Base-by-base conservation (phyloP, 1,140 invertebrate species). In the Scylla paramamosain region DNA sequence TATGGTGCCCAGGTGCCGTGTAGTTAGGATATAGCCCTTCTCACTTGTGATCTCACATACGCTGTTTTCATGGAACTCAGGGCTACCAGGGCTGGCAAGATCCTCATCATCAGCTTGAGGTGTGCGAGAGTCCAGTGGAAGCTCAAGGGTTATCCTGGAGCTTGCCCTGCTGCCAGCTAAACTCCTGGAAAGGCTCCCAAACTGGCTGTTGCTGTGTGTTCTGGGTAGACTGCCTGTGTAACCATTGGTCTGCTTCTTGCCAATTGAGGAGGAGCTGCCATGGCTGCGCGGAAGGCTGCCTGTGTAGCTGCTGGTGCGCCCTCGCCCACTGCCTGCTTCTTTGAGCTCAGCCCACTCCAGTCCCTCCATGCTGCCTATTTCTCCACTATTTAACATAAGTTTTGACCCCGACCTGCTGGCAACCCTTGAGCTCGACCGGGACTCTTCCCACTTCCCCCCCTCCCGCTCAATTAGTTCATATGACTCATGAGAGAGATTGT, bases 401-500 rank as follows among this genome's bases (percentile, higher is more conserved):
- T 93, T 91, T 4, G 94, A 96, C 93, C 94, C 95, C 25, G 88
- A 92, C 83, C 96, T 93, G 67, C 94, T 96, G 28, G 92, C 92
- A 83, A 31, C 93, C 45, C 94, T 91, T n/a, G 95, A 95, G 20
- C 94, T 95, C n/a, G 93, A 67, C 28, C 92, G 92, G 20, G 94
- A 95, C 52, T 92, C 94, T 28, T 77, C 84, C 93, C 93, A 94
- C 45, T 94, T 93, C 31, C 86, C 96, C 32, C 87, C 91, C 87
- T 96, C 96, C 39, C 91, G 84, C 97, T 99, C 98, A 83, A 99
- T 97, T 25, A 99, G 97, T 96, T 99, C 98, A 97, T 99, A 99
- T 96, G 98, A 99, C 97, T 99, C 98, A 97, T 99, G 98, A 16
- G 98, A 98, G 6, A 99, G 97, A 97, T 99, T 98, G 96, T 99